Conservation (phyloP, 2,888 invertebrate species). For the Choristoneura rosaceana region DNA sequence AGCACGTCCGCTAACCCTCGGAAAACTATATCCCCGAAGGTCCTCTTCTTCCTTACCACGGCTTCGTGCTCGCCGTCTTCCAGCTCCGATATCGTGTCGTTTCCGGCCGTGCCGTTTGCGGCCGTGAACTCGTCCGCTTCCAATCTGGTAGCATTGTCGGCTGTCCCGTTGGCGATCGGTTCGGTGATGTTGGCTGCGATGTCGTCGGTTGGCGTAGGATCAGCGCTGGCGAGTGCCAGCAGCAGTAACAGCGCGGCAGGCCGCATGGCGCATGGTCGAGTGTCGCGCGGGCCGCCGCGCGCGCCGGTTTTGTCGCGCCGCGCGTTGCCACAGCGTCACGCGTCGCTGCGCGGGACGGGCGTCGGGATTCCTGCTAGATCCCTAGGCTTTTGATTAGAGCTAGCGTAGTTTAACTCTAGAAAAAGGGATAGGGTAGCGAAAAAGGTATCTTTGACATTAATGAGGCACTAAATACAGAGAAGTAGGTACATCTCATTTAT, state of each 20-base stretch:
- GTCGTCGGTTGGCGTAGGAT: slow-evolving; percentile 40
- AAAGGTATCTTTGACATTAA: background rate
- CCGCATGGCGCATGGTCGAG: slow-evolving; percentile 74
- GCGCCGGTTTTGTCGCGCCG: slow-evolving; percentile 73
- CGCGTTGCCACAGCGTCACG: slow-evolving; percentile 71
- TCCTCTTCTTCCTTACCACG: slow-evolving; percentile 78
- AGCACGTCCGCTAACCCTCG: slow-evolving; percentile 81
- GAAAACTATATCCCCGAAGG: slow-evolving; percentile 81
- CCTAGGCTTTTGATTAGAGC: background rate
- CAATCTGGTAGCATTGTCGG: background rate
- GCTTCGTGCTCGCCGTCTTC: slow-evolving; percentile 66
- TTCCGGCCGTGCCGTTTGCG: slow-evolving; percentile 43
- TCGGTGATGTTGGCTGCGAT: slow-evolving; percentile 51
- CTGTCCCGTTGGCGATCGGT: slow-evolving; percentile 26
- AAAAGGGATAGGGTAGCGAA: background rate
- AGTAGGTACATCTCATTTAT: background rate
- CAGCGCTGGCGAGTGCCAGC: slow-evolving; percentile 50
- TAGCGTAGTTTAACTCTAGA: background rate
- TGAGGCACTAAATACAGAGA: background rate
- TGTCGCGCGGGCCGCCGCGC: slow-evolving; percentile 69
- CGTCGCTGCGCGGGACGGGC: slow-evolving; percentile 49
- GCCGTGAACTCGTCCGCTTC: slow-evolving; percentile 1
- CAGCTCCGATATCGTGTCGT: slow-evolving; percentile 58
- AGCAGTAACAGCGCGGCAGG: slow-evolving; percentile 60
- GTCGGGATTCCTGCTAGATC: slow-evolving; percentile 13